Conservation (phyloP, 2,888 invertebrate genomes). For the Drosophila demipolita region DNA sequence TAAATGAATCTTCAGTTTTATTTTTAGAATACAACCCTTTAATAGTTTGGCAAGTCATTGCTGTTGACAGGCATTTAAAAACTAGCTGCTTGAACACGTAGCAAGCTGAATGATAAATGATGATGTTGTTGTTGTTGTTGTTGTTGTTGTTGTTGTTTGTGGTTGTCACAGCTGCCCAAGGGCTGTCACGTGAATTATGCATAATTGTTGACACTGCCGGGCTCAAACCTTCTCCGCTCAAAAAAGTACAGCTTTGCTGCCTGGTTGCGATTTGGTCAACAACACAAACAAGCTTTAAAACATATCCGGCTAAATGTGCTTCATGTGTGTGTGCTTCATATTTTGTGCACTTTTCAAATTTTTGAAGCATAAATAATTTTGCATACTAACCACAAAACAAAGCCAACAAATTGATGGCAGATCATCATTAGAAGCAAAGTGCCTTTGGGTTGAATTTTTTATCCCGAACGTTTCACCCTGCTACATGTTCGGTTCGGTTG, state of each 20-base stretch:
- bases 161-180: slow-evolving; percentile 25
- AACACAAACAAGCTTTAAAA: slow-evolving; percentile 26
- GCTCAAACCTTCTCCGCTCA: not conserved
- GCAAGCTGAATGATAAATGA: slow-evolving; percentile 64
- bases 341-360: slow-evolving; percentile 44
- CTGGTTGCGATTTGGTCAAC: slow-evolving; percentile 17
- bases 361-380: not conserved
- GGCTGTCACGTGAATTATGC: slow-evolving; percentile 71
- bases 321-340: slow-evolving; percentile 25
- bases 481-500: slow-evolving; percentile 21
- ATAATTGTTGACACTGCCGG: slow-evolving; percentile 70
- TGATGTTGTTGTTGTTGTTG: slow-evolving; percentile 18
- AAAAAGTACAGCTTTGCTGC: slow-evolving; percentile 11
- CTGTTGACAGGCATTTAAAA: slow-evolving; percentile 46
- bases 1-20: not conserved
- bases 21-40: not conserved
- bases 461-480: slow-evolving; percentile 14
- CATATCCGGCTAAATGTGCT: slow-evolving; percentile 26
- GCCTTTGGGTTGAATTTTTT: not conserved
- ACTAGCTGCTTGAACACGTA: slow-evolving; percentile 36
- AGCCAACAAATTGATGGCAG: slow-evolving; percentile 30
- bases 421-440: slow-evolving; percentile 15
- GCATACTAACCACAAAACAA: slow-evolving; percentile 50
- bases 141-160: slow-evolving; percentile 27
- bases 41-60: slow-evolving; percentile 15